phyloP scores from a whole-genome alignment of 2,888 invertebrate genomes.

The Andrena hattorfiana region DNA sequence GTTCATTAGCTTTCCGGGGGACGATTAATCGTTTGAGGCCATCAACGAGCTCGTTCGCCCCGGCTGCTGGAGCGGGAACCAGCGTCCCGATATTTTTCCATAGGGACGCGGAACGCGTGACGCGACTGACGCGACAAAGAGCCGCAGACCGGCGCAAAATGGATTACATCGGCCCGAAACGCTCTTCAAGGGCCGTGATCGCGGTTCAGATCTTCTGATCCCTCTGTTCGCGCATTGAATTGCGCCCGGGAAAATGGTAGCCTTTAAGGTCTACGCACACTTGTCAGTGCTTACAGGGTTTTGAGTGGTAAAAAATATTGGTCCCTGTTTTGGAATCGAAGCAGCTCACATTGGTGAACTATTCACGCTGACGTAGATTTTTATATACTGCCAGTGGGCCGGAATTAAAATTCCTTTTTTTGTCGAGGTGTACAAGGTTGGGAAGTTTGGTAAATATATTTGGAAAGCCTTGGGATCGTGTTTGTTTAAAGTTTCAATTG shows the following conservation, averaged over 20 bases:
- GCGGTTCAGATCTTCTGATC: conserved; percentile 23
- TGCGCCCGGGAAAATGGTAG: not conserved
- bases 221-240: conserved; percentile 1
- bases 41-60: conserved; percentile 56
- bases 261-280: not conserved
- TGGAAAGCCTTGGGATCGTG: no score
- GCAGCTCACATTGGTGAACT: no score
- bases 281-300: no score
- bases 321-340: no score
- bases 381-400: no score
- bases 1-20: conserved; percentile 61
- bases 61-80: conserved; percentile 4
- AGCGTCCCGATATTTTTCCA: conserved; percentile 47
- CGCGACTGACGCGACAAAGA: conserved; percentile 55
- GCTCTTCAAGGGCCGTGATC: not conserved
- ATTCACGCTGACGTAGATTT: no score
- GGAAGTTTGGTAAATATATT: no score
- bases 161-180: conserved; percentile 35
- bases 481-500: no score
- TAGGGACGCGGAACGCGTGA: conserved; percentile 38
- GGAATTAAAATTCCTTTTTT: no score
- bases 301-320: no score
- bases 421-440: no score
- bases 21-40: conserved; percentile 63
- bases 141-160: conserved; percentile 49